Percentiles rank a stretch among this genome's conserved stretches.
Conservation (phyloP, 2,113 vertebrate genomes). For the Alethe castanea region DNA sequence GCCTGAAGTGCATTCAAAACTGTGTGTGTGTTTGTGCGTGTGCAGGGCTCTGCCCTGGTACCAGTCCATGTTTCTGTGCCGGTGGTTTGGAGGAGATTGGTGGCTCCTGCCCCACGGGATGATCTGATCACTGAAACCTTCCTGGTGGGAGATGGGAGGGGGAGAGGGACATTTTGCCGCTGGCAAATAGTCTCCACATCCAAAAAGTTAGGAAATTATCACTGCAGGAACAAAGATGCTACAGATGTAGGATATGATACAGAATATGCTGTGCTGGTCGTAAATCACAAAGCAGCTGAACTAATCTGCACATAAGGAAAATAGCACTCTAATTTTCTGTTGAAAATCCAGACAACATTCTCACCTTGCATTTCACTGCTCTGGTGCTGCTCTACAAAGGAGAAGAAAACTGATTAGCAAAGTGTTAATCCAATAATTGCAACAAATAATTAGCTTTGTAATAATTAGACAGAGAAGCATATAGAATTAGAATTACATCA, state of each 20-base stretch:
- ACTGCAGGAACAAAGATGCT: neutral
- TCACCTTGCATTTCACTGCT: slow-evolving; percentile 40
- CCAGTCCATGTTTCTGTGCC: neutral
- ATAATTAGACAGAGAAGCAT: neutral
- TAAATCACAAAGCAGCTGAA: slow-evolving; percentile 17
- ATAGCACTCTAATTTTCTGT: slow-evolving; percentile 8
- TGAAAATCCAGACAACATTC: slow-evolving; percentile 23
- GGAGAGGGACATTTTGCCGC: neutral
- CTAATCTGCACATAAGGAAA: neutral
- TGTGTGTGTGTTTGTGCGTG: neutral
- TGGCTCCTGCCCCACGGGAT: neutral
- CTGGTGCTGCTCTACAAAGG: slow-evolving; percentile 25
- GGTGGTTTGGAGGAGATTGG: neutral
- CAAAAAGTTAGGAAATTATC: neutral
- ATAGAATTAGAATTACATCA: slow-evolving; percentile 3
- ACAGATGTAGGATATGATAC: neutral
- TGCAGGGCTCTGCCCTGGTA: neutral
- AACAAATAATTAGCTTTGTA: slow-evolving; percentile 61
- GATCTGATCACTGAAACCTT: neutral
- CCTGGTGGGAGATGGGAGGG: neutral
- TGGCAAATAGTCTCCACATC: neutral
- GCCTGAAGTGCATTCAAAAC: neutral
- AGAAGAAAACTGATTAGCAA: slow-evolving; percentile 60
- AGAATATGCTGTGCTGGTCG: neutral
- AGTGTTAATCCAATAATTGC: slow-evolving; percentile 42